phyloP scores from a whole-genome alignment of 2,113 vertebrate species.

The Amphilophus citrinellus region DNA sequence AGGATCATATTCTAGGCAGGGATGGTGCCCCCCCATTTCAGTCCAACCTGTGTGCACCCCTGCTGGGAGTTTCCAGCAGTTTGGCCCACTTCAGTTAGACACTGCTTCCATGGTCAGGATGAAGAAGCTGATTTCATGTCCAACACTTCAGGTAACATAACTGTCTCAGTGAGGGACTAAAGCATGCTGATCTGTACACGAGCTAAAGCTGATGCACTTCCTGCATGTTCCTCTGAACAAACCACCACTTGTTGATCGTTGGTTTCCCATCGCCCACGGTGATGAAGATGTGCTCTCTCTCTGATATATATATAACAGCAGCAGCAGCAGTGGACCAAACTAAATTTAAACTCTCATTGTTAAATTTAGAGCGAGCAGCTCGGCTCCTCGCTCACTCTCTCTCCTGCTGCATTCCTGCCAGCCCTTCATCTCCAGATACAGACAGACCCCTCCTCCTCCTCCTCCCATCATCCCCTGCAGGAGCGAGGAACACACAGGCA shows the following conservation, averaged over 20 bases:
- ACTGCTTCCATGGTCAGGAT: background rate
- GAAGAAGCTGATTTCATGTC: background rate
- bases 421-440: constrained; percentile 65
- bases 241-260: constrained; percentile 1
- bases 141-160: background rate
- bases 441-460: constrained; percentile 64
- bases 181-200: background rate
- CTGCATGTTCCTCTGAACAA: background rate
- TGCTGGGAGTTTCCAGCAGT: too few species aligned
- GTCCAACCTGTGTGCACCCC: too few species aligned
- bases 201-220: background rate
- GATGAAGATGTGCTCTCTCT: constrained; percentile 6
- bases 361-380: constrained; percentile 54
- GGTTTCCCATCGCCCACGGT: background rate
- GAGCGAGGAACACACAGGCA: constrained; percentile 45
- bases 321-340: constrained; percentile 6
- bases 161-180: background rate
- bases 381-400: constrained; percentile 25
- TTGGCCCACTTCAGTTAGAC: background rate
- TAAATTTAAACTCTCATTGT: constrained; percentile 61
- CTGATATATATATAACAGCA: background rate
- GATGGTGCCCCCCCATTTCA: too few species aligned
- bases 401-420: constrained; percentile 67
- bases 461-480: constrained; percentile 60
- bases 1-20: too few species aligned